These are phyloP conservation scores for Atrina japonica DNA, from an alignment of 2,888 invertebrate genomes.

Conservation along the genomic window DNA sequence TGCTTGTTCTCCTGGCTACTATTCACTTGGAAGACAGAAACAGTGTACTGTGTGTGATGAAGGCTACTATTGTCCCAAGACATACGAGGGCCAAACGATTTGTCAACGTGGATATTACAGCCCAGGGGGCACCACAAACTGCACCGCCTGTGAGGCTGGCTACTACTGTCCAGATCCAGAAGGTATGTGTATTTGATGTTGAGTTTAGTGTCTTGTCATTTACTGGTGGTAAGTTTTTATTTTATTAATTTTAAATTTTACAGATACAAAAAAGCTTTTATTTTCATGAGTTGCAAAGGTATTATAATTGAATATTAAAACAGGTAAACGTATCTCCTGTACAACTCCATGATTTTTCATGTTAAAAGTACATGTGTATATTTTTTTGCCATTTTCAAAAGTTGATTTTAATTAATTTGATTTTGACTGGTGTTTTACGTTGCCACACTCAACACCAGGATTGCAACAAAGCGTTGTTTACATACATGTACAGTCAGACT, in stretches of 20 bases:
- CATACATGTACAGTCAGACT: too few relatives aligned
- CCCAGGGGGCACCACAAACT: constrained; percentile 68
- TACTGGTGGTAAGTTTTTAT: not conserved
- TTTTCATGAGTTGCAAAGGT: too few relatives aligned
- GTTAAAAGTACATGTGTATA: too few relatives aligned
- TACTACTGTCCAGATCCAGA: constrained; percentile 66
- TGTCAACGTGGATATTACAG: constrained; percentile 73
- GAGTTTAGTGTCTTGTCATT: not conserved
- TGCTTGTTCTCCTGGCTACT: constrained; percentile 71
- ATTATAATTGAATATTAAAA: too few relatives aligned
- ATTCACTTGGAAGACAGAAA: constrained; percentile 70
- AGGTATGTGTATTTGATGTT: constrained; percentile 47
- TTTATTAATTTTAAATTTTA: not conserved
- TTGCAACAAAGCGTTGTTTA: too few relatives aligned
- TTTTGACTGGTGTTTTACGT: too few relatives aligned
- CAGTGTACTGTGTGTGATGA: constrained; percentile 73
- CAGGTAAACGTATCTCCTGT: too few relatives aligned
- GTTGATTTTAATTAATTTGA: too few relatives aligned
- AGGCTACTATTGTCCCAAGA: constrained; percentile 71
- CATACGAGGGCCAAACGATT: constrained; percentile 58
- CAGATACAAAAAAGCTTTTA: too few relatives aligned
- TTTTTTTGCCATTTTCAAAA: too few relatives aligned
- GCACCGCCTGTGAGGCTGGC: constrained; percentile 77
- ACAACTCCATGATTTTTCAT: too few relatives aligned
- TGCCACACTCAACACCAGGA: too few relatives aligned